Conservation (phyloP, 2,797 vertebrate genomes). For the Acanthurus lineatus region DNA sequence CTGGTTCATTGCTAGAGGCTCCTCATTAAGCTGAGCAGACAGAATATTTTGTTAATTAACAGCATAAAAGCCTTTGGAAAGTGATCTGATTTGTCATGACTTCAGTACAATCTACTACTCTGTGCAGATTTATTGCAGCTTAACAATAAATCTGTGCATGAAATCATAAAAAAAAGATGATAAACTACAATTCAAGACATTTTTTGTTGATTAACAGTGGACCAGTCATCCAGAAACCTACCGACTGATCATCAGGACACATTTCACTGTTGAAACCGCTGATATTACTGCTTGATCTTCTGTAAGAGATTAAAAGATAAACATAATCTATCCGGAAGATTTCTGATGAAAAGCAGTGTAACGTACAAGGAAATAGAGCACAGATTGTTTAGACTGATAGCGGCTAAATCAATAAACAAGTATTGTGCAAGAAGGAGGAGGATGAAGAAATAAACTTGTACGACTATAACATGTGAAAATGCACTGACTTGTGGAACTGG, state of each 20-base stretch:
- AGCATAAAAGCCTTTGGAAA: neutral
- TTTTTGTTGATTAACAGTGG: neutral
- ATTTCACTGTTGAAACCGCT: conserved; percentile 96
- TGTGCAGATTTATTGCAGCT: neutral
- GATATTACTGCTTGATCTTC: conserved; percentile 95
- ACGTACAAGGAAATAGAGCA: neutral
- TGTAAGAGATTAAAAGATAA: conserved; percentile 66
- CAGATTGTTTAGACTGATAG: fast-evolving
- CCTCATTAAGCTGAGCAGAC: conserved; percentile 81
- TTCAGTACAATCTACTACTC: neutral
- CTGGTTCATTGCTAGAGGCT: conserved; percentile 82
- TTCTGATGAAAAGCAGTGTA: neutral
- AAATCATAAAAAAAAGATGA: too few species aligned
- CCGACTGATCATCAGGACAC: conserved; percentile 94
- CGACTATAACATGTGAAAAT: neutral
- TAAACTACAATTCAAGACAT: too few species aligned
- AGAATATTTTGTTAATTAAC: neutral
- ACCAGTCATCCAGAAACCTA: conserved; percentile 64
- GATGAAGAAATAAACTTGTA: too few species aligned
- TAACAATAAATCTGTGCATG: neutral
- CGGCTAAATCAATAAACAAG: fast-evolving
- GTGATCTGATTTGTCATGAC: neutral
- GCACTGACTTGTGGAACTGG: conserved; percentile 93
- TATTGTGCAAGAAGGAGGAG: neutral
- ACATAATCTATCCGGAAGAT: conserved; percentile 5